Base-by-base conservation (phyloP, 2,797 vertebrate species). In the Fistularia tabacaria region DNA sequence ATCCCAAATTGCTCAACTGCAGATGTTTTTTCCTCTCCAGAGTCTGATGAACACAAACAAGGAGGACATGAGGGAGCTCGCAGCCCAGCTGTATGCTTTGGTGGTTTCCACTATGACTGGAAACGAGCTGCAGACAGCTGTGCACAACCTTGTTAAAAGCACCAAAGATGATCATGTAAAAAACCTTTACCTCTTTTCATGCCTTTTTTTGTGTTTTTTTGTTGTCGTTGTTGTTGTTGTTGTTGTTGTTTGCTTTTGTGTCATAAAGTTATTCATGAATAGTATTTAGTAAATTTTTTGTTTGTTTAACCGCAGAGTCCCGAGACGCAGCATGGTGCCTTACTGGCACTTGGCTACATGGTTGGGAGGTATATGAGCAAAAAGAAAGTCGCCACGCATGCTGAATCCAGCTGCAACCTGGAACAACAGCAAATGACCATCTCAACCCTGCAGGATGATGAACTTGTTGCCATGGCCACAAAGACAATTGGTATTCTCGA, bases 31-130 rank as follows among this genome's bases (percentile, higher is more conserved):
- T 54, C 10, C 12, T 38, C 7, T 58, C 25, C 84, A 99, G 97
- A 91, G 90, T 80, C 84, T 99, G 72, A 98, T 99, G 97, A 96
- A 93, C 73, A 94, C 94, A 52, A 99, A 94, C 82, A 99, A 98
- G 77, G 96, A 99, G 81, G 97, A 99, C 84, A 94, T 99, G 95
- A 92, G 97, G 36, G 97, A 99, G 72, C 87, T 99, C 0, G 95
- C 97, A 5, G 95, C 96, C 9, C 91, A 99, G 59, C 91, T 99
- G 57, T 99, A 97, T 50, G 97, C 96, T 8, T 89, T 98, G 65
- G 94, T 99, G 13, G 86, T 98, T 37, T 95, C 93, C 43, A 91
- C 92, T 8, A 92, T 97, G 90, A 93, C 94, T 3, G 95, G 94
- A 74, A 93, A 91, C 38, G 93, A 98, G 65, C 85, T 98, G 68